phyloP scores from a whole-genome alignment of 1,140 invertebrate genomes.

The Paramacrobiotus metropolitanus region DNA sequence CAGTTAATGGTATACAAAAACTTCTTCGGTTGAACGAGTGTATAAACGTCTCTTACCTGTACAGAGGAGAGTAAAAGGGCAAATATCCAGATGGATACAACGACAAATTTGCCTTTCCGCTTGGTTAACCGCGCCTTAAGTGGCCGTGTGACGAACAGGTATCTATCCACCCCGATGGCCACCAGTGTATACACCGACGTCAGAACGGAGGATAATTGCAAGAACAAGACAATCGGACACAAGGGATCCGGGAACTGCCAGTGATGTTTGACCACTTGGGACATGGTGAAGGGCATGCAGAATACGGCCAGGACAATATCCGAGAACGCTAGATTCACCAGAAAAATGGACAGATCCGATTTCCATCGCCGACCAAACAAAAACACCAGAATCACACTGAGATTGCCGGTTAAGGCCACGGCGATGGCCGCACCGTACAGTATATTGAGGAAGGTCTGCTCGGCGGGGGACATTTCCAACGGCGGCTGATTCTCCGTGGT shows the following conservation, averaged over 20 bases:
- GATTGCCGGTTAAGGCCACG: slow-evolving; percentile 19
- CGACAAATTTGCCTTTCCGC: slow-evolving; percentile 14
- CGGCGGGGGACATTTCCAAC: not conserved
- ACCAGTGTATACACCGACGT: slow-evolving; percentile 25
- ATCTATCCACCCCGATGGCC: slow-evolving; percentile 26
- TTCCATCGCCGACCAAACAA: slow-evolving; percentile 19
- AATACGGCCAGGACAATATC: slow-evolving; percentile 25
- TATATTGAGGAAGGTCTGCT: slow-evolving; percentile 18
- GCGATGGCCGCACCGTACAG: slow-evolving; percentile 22
- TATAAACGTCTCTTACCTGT: slow-evolving; percentile 14
- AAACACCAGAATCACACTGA: slow-evolving; percentile 22
- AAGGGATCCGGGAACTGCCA: slow-evolving; percentile 13
- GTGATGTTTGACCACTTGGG: slow-evolving; percentile 2
- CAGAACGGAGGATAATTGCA: slow-evolving; percentile 23
- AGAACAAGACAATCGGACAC: slow-evolving; percentile 22
- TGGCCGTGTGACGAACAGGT: slow-evolving; percentile 1
- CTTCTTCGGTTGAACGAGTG: too few species aligned
- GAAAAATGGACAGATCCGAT: slow-evolving; percentile 19
- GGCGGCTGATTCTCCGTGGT: not conserved
- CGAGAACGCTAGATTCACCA: slow-evolving; percentile 24
- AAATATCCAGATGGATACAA: slow-evolving; percentile 19
- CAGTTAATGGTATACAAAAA: too few species aligned
- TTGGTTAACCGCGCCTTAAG: not conserved
- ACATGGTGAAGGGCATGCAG: slow-evolving; percentile 24
- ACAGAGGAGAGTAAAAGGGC: slow-evolving; percentile 16